Conservation (phyloP, 2,797 vertebrate genomes). For the Perodicticus potto region DNA sequence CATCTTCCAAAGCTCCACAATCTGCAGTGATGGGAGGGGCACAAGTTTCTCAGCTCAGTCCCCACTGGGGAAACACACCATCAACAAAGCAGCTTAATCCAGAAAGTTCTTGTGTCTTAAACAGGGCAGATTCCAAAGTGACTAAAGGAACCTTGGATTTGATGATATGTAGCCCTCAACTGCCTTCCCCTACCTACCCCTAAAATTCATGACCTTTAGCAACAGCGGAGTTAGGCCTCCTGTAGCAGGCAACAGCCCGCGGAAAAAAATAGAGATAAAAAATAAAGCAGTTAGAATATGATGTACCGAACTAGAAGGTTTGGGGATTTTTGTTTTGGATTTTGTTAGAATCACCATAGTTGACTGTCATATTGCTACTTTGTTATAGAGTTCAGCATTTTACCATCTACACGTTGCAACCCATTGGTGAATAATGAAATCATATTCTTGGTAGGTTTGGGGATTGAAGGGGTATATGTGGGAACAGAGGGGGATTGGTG, state of each 20-base stretch:
- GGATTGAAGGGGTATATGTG: too few species aligned
- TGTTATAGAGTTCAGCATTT: not conserved
- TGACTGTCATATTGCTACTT: not conserved
- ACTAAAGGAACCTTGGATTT: not conserved
- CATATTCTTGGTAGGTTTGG: not conserved
- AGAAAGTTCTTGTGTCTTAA: not conserved
- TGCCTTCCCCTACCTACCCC: not conserved
- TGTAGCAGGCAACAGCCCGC: not conserved
- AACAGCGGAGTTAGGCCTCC: not conserved
- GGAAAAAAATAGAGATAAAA: not conserved
- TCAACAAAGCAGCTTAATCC: not conserved
- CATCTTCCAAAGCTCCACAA: not conserved
- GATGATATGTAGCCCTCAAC: not conserved
- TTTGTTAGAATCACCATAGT: not conserved
- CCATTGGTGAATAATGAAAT: not conserved
- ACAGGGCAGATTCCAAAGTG: not conserved
- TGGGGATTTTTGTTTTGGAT: not conserved
- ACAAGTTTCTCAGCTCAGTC: not conserved
- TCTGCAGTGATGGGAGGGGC: not conserved
- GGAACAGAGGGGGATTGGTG: too few species aligned
- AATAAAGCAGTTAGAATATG: not conserved
- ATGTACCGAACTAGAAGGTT: not conserved
- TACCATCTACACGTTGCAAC: not conserved
- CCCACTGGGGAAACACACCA: not conserved
- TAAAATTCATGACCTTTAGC: not conserved